These are phyloP conservation scores for Machimus atricapillus DNA, from an alignment of 2,888 invertebrate species.

Conservation along the genomic window DNA sequence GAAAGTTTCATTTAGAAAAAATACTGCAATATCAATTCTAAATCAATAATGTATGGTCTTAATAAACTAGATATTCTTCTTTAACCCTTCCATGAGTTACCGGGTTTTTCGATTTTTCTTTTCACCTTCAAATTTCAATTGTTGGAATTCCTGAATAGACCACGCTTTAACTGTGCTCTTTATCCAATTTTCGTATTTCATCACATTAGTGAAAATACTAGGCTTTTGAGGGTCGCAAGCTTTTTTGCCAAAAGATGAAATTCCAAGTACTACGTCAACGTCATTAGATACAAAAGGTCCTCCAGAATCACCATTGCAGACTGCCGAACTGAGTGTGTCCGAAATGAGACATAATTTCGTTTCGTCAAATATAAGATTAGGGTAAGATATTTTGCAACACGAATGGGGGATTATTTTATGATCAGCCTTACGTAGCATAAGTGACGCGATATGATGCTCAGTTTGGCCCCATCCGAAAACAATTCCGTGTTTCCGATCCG, in stretches of 20 bases:
- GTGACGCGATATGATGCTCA: not conserved
- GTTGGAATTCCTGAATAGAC: not conserved
- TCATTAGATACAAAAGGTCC: not conserved
- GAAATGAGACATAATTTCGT: not conserved
- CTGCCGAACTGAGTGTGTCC: not conserved
- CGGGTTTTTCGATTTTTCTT: not conserved
- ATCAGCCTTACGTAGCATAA: not conserved
- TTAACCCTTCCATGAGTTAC: not conserved
- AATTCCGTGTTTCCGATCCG: not conserved
- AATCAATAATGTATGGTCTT: too few relatives aligned
- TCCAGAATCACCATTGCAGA: not conserved
- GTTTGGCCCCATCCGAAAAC: not conserved
- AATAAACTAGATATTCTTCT: too few relatives aligned
- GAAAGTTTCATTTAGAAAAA: too few relatives aligned
- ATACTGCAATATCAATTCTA: too few relatives aligned
- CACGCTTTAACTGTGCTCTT: not conserved
- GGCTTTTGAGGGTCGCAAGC: not conserved
- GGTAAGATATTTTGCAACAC: not conserved
- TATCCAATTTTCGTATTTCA: not conserved
- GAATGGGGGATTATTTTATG: not conserved
- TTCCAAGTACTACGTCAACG: not conserved
- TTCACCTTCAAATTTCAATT: not conserved
- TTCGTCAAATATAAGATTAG: not conserved
- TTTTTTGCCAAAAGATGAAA: not conserved
- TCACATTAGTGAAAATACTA: not conserved